Evolutionary conservation across 2,797 vertebrate genomes (phyloP).

Genomic region (Myiothlypis coronata): DNA sequence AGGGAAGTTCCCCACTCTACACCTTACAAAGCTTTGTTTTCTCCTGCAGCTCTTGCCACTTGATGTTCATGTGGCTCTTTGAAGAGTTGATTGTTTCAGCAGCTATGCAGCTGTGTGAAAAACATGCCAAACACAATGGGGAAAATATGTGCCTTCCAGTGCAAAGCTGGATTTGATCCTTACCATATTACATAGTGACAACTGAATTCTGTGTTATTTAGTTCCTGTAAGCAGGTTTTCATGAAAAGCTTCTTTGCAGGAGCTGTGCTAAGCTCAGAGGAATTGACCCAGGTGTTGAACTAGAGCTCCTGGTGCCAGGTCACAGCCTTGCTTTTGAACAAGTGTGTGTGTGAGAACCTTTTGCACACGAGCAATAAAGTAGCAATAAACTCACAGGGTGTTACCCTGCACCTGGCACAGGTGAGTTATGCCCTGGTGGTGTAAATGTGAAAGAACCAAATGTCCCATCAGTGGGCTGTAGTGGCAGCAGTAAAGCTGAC

Average conservation of each 20-base stretch:
- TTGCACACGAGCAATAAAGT: neutral
- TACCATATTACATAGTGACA: neutral
- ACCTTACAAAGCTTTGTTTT: neutral
- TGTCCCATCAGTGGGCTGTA: neutral
- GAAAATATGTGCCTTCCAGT: neutral
- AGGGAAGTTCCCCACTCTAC: neutral
- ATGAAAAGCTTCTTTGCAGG: neutral
- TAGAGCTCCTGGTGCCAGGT: neutral
- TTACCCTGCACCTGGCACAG: neutral
- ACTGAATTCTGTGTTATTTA: neutral
- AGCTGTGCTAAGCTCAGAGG: neutral
- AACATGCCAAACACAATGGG: neutral
- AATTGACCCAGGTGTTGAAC: neutral
- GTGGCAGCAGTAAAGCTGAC: neutral
- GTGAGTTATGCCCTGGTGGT: accelerated
- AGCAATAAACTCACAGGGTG: neutral
- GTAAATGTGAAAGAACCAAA: neutral
- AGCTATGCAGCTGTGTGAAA: neutral
- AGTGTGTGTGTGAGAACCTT: neutral
- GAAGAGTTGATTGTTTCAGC: neutral
- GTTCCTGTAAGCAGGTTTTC: neutral
- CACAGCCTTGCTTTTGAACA: neutral
- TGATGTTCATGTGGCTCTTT: neutral
- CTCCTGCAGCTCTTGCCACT: neutral
- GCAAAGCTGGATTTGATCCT: neutral